These are phyloP conservation scores for Sapayoa aenigma DNA, from an alignment of 2,113 vertebrate species.

Conservation along the genomic window DNA sequence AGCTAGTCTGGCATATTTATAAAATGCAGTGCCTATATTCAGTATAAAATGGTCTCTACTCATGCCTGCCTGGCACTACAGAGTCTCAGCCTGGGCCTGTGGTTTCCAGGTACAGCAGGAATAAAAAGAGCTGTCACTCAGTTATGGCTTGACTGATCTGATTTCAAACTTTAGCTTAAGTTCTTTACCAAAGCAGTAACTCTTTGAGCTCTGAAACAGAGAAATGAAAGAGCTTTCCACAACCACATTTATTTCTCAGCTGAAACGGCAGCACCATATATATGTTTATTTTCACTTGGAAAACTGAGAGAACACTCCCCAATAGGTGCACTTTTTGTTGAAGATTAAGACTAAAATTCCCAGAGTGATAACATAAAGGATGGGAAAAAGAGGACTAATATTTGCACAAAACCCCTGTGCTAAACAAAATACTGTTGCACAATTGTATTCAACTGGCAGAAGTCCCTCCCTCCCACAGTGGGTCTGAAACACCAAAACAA, in stretches of 20 bases:
- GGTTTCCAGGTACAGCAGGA: not conserved
- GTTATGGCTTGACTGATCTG: not conserved
- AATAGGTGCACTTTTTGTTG: not conserved
- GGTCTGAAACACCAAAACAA: not conserved
- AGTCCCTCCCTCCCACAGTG: not conserved
- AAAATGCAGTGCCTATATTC: not conserved
- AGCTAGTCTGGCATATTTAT: not conserved
- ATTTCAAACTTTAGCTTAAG: not conserved
- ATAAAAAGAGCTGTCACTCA: not conserved
- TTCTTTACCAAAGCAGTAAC: not conserved
- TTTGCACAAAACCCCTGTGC: not conserved
- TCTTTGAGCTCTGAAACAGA: not conserved
- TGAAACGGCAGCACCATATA: not conserved
- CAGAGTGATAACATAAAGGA: not conserved
- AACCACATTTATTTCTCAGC: not conserved
- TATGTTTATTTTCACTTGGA: not conserved
- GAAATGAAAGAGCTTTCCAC: not conserved
- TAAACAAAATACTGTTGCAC: not conserved
- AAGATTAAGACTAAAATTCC: not conserved
- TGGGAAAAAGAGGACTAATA: not conserved
- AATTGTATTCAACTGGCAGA: not conserved
- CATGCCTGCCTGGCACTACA: not conserved
- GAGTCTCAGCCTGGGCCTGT: not conserved
- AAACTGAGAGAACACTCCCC: not conserved
- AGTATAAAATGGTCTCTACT: not conserved